These are phyloP conservation scores for Ornithoptera alexandrae DNA, from an alignment of 2,888 invertebrate genomes.

Conservation along the genomic window DNA sequence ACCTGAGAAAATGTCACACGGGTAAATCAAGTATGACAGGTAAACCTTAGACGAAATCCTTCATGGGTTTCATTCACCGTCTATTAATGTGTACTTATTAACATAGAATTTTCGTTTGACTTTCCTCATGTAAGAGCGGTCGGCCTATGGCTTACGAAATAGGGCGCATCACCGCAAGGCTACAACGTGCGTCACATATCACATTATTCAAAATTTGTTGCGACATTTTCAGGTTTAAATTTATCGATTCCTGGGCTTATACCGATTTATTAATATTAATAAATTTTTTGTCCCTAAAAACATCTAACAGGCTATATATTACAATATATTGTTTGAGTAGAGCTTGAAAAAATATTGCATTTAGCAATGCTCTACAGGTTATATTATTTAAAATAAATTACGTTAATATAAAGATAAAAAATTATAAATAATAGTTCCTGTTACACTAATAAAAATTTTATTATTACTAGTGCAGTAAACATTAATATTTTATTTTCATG, in stretches of 20 bases:
- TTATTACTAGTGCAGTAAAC: too few relatives aligned
- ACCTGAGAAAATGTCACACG: not conserved
- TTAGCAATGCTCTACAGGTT: not conserved
- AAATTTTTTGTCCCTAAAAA: slow-evolving; percentile 46
- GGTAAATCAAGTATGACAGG: slow-evolving; percentile 14
- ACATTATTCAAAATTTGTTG: slow-evolving; percentile 68
- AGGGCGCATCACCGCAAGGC: slow-evolving; percentile 67
- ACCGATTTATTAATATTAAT: slow-evolving; percentile 56
- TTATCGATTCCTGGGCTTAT: slow-evolving; percentile 48
- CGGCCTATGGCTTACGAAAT: slow-evolving; percentile 52
- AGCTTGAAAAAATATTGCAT: not conserved
- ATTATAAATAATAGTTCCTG: not conserved
- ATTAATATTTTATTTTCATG: too few relatives aligned
- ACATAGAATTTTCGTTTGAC: slow-evolving; percentile 30
- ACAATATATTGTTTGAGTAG: not conserved
- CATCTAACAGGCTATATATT: slow-evolving; percentile 3
- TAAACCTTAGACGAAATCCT: slow-evolving; percentile 32
- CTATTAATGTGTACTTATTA: slow-evolving; percentile 24
- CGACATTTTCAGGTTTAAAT: slow-evolving; percentile 57
- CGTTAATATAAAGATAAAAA: not conserved
- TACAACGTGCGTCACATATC: slow-evolving; percentile 64
- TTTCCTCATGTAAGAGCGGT: slow-evolving; percentile 31
- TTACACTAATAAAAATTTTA: not conserved
- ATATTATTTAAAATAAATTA: not conserved
- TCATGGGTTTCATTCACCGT: slow-evolving; percentile 30